Percentiles rank a stretch among this genome's conserved stretches.
These are phyloP conservation scores for Rhagoletis pomonella DNA, from an alignment of 1,140 invertebrate species.

Conservation along the genomic window DNA sequence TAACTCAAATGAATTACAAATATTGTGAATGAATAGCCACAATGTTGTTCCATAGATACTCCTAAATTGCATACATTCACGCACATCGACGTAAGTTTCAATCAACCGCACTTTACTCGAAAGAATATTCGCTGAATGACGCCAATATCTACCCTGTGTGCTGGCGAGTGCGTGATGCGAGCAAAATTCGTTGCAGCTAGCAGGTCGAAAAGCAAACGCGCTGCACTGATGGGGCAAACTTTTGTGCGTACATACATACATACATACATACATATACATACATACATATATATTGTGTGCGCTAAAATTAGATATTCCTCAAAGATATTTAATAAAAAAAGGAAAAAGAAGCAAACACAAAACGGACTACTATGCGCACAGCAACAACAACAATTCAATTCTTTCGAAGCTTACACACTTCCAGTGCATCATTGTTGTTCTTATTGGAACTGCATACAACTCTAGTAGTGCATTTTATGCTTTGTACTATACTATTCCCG, in stretches of 20 bases:
- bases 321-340: constrained; percentile 11
- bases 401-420: constrained; percentile 2
- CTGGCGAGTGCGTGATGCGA: not conserved
- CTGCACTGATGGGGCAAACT: not conserved
- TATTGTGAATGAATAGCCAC: too few species aligned
- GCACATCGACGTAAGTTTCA: too few species aligned
- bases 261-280: too few species aligned
- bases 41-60: too few species aligned
- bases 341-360: not conserved
- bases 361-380: not conserved
- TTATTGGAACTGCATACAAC: not conserved
- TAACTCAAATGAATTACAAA: too few species aligned
- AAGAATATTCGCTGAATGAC: too few species aligned
- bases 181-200: not conserved
- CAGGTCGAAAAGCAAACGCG: not conserved
- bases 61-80: too few species aligned
- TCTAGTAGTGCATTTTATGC: constrained; percentile 15
- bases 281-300: not conserved
- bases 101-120: too few species aligned
- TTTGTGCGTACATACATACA: not conserved
- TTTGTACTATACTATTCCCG: not conserved
- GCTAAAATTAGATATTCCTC: constrained; percentile 40
- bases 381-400: constrained; percentile 15
- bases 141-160: too few species aligned
- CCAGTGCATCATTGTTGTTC: constrained; percentile 12